Conservation (phyloP, 1,140 invertebrate genomes). For the Pinna nobilis region DNA sequence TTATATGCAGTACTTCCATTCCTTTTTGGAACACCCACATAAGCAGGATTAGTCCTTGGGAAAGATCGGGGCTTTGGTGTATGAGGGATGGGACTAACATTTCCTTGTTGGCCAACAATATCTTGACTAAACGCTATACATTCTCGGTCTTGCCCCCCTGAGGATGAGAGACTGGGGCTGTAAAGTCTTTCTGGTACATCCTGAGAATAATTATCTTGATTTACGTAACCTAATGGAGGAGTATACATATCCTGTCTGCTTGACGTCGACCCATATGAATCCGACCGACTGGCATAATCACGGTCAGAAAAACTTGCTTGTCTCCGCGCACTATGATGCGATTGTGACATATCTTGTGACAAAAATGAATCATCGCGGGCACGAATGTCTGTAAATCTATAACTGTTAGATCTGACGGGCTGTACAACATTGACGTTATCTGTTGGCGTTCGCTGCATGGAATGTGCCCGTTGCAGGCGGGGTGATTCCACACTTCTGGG, state of each 20-base stretch:
- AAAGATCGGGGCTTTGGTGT: constrained; percentile 71
- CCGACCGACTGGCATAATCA: constrained; percentile 41
- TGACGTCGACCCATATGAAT: constrained; percentile 35
- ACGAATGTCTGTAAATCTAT: constrained; percentile 44
- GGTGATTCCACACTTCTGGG: constrained; percentile 66
- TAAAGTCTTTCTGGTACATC: constrained; percentile 33
- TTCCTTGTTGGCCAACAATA: constrained; percentile 64
- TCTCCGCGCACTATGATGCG: background rate
- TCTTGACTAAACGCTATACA: constrained; percentile 70
- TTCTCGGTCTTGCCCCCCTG: constrained; percentile 46
- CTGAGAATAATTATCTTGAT: constrained; percentile 3
- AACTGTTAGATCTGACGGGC: constrained; percentile 47
- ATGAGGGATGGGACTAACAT: constrained; percentile 60
- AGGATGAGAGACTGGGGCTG: constrained; percentile 37
- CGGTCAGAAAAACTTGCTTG: constrained; percentile 29
- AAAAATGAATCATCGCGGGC: constrained; percentile 45
- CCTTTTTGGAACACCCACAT: constrained; percentile 65
- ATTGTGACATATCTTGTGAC: constrained; percentile 13
- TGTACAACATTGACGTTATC: constrained; percentile 49
- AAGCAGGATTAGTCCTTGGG: constrained; percentile 73
- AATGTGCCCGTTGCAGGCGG: constrained; percentile 55
- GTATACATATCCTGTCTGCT: constrained; percentile 30
- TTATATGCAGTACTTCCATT: constrained; percentile 67
- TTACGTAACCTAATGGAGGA: constrained; percentile 22
- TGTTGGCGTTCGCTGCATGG: constrained; percentile 55